A percentile compares a stretch with the other conserved stretches of the same genome.
These are phyloP conservation scores for Cynoglossus semilaevis DNA, from an alignment of 2,113 vertebrate species.

Conservation along the genomic window DNA sequence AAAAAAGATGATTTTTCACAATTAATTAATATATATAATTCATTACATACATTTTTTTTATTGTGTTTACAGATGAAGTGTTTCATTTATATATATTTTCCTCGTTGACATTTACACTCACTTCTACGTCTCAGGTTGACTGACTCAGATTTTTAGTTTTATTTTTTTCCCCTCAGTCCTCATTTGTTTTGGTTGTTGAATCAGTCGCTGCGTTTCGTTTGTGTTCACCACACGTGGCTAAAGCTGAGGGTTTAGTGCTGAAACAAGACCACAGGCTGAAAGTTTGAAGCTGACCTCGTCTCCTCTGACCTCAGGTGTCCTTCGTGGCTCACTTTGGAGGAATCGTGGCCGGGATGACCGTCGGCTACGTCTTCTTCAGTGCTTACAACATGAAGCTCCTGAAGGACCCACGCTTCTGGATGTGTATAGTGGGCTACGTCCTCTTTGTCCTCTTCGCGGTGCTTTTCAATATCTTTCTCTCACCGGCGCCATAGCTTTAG, in stretches of 20 bases:
- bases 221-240: neutral
- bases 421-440: slow-evolving; percentile 80
- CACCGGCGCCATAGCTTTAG: slow-evolving; percentile 62
- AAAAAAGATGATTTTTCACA: no score
- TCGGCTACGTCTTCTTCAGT: slow-evolving; percentile 90
- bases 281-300: neutral
- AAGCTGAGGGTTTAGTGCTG: neutral
- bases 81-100: no score
- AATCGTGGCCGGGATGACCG: slow-evolving; percentile 86
- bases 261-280: neutral
- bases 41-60: no score
- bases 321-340: slow-evolving; percentile 90
- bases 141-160: neutral
- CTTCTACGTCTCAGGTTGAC: no score
- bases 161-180: neutral
- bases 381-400: slow-evolving; percentile 82
- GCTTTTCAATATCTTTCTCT: slow-evolving; percentile 87
- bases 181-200: slow-evolving; percentile 19
- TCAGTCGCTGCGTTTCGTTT: slow-evolving; percentile 13
- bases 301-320: slow-evolving; percentile 78
- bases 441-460: slow-evolving; percentile 81
- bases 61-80: no score
- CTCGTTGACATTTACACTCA: neutral
- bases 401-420: slow-evolving; percentile 87
- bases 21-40: no score